Percentiles rank a stretch among this genome's conserved stretches.
phyloP scores from a whole-genome alignment of 1,140 invertebrate genomes.

The Campoletis sonorensis region DNA sequence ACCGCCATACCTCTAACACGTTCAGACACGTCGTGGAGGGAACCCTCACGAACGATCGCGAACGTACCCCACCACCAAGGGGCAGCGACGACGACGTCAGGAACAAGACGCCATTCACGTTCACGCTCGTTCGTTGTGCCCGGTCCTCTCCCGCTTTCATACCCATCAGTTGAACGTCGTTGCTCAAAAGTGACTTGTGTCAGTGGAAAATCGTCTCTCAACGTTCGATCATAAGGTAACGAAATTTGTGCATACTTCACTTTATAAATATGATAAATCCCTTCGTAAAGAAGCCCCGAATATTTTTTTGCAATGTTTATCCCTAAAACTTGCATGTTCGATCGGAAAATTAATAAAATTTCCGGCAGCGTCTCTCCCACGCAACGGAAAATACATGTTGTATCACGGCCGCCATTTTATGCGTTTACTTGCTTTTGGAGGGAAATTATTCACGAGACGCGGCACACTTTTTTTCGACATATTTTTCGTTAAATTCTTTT shows the following conservation, averaged over 20 bases:
- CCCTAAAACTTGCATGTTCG: not conserved
- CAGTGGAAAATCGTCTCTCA: slow-evolving; percentile 34
- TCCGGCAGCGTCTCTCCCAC: slow-evolving; percentile 57
- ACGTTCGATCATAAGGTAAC: slow-evolving; percentile 32
- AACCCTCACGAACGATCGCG: not conserved
- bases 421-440: slow-evolving; percentile 73
- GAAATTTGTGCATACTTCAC: not conserved
- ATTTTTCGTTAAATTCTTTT: not conserved
- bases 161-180: slow-evolving; percentile 44
- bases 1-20: not conserved
- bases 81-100: slow-evolving; percentile 22
- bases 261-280: not conserved
- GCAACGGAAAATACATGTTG: slow-evolving; percentile 59
- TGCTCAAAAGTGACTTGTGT: slow-evolving; percentile 42
- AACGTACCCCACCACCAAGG: not conserved
- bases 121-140: slow-evolving; percentile 23
- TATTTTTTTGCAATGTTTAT: slow-evolving; percentile 16
- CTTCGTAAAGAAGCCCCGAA: not conserved
- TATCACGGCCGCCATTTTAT: slow-evolving; percentile 71
- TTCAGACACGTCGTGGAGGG: not conserved
- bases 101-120: slow-evolving; percentile 14
- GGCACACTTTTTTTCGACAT: slow-evolving; percentile 13
- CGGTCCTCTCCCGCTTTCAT: not conserved
- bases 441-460: slow-evolving; percentile 62
- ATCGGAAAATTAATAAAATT: slow-evolving; percentile 38